Evolutionary conservation across 2,888 invertebrate species (phyloP).

Genomic region (Odontocolon sp.): DNA sequence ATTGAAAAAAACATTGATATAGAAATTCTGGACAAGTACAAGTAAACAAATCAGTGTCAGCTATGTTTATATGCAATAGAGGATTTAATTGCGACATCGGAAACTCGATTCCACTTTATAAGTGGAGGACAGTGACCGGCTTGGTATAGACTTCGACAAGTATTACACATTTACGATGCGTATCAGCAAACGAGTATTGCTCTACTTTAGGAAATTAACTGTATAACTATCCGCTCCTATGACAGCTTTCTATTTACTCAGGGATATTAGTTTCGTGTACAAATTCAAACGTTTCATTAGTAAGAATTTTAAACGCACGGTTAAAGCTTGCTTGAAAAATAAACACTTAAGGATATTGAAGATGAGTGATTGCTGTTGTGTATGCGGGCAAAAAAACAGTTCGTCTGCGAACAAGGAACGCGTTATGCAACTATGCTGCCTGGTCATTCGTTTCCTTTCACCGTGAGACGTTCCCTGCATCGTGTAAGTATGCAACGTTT

Average conservation of each 20-base stretch:
- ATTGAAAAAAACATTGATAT: too few species aligned
- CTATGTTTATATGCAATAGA: neutral
- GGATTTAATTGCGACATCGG: conserved; percentile 35
- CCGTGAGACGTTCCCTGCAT: conserved; percentile 41
- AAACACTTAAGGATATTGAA: neutral
- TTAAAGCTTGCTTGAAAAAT: conserved; percentile 15
- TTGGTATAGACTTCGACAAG: neutral
- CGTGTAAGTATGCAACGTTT: neutral
- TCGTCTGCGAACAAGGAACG: conserved; percentile 29
- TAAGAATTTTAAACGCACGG: neutral
- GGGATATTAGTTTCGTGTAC: neutral
- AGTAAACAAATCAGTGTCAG: neutral
- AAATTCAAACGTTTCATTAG: conserved; percentile 6
- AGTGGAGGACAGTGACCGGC: conserved; percentile 30
- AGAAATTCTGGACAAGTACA: too few species aligned
- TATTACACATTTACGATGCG: conserved; percentile 7
- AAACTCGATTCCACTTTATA: conserved; percentile 16
- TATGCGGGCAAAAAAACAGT: conserved; percentile 1
- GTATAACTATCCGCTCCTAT: conserved; percentile 5
- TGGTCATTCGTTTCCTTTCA: conserved; percentile 49
- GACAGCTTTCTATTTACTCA: conserved; percentile 39
- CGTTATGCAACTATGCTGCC: conserved; percentile 51
- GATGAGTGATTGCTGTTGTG: neutral
- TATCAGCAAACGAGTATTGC: neutral
- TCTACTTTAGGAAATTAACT: conserved; percentile 21